Percentiles rank a stretch among this genome's conserved stretches.
These are phyloP conservation scores for Rhabdomys pumilio DNA, from an alignment of 2,797 vertebrate genomes.

Conservation along the genomic window DNA sequence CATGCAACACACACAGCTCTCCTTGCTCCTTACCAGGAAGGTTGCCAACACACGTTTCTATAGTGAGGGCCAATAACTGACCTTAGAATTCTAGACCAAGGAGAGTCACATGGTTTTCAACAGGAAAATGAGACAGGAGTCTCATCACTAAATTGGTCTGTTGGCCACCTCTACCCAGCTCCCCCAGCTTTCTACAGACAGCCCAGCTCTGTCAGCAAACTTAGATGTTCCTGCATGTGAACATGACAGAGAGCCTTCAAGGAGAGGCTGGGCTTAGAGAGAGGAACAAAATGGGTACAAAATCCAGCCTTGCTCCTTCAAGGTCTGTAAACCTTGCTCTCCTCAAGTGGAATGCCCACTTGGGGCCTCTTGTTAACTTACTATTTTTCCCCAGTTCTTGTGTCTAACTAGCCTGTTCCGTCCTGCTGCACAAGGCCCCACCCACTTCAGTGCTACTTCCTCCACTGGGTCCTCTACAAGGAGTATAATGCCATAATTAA, in stretches of 20 bases:
- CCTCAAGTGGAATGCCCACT: background rate
- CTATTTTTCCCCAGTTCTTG: background rate
- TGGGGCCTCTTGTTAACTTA: background rate
- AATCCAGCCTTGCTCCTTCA: background rate
- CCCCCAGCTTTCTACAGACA: background rate
- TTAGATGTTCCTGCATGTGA: background rate
- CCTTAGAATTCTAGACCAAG: slow-evolving; percentile 9
- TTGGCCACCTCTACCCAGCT: background rate
- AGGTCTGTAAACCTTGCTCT: background rate
- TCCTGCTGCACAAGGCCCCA: background rate
- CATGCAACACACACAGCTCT: background rate
- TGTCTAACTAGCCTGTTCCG: background rate
- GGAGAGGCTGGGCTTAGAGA: background rate
- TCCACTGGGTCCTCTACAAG: background rate
- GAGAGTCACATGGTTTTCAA: background rate
- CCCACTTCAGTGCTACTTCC: background rate
- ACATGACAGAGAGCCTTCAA: background rate
- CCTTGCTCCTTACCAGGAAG: background rate
- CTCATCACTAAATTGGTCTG: background rate
- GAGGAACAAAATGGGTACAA: background rate
- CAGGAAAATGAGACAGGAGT: background rate
- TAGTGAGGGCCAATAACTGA: background rate
- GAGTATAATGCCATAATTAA: background rate
- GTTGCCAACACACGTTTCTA: background rate
- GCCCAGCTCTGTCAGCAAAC: background rate